A percentile compares a stretch with the other conserved stretches of the same genome.
phyloP scores from a whole-genome alignment of 2,888 invertebrate species.

The Stenoptilia bipunctidactyla region DNA sequence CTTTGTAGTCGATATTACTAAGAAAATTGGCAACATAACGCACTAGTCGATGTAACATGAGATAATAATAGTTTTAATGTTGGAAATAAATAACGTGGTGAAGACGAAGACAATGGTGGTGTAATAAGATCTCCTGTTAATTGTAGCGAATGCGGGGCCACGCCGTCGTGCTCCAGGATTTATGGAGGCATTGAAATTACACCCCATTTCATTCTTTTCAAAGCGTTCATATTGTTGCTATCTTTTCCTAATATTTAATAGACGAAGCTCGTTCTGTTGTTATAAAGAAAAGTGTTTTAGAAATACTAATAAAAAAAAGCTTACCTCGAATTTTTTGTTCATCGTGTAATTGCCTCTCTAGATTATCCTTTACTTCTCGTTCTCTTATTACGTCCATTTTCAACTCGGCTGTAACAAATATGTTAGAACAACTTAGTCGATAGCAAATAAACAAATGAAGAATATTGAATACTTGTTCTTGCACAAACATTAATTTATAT shows the following conservation, averaged over 20 bases:
- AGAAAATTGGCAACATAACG: slow-evolving; percentile 44
- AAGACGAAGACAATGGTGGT: slow-evolving; percentile 57
- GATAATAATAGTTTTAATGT: slow-evolving; percentile 62
- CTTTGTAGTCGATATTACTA: slow-evolving; percentile 48
- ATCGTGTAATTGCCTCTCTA: slow-evolving; percentile 93
- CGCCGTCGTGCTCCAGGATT: slow-evolving; percentile 43
- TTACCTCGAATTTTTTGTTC: slow-evolving; percentile 96
- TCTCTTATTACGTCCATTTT: slow-evolving; percentile 96
- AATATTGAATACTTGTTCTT: neutral
- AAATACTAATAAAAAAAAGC: slow-evolving; percentile 34
- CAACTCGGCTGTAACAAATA: slow-evolving; percentile 86
- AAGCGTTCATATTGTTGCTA: slow-evolving; percentile 22
- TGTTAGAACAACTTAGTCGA: no score
- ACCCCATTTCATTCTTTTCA: slow-evolving; percentile 44
- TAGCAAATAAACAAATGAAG: slow-evolving; percentile 31
- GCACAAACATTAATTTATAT: slow-evolving; percentile 33
- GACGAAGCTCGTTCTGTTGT: slow-evolving; percentile 1
- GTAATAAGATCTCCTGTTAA: slow-evolving; percentile 63
- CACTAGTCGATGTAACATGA: slow-evolving; percentile 36
- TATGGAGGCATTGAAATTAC: slow-evolving; percentile 55
- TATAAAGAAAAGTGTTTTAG: slow-evolving; percentile 1
- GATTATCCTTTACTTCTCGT: slow-evolving; percentile 91
- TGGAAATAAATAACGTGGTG: slow-evolving; percentile 57
- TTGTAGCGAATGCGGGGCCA: slow-evolving; percentile 50
- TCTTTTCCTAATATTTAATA: slow-evolving; percentile 19